These are phyloP conservation scores for Coenonympha glycerion DNA, from an alignment of 2,888 invertebrate genomes.

Conservation along the genomic window DNA sequence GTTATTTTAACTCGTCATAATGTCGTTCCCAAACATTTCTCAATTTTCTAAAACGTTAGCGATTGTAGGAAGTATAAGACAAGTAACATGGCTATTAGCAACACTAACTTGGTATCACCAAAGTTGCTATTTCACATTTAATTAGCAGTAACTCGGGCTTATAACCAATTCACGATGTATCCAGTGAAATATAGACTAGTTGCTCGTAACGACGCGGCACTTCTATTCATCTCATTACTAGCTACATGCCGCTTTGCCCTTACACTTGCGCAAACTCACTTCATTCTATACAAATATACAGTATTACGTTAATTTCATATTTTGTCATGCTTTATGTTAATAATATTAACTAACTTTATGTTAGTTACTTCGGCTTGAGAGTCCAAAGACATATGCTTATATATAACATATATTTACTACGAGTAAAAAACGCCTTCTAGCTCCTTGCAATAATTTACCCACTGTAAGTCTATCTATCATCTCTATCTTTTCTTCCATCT, in stretches of 20 bases:
- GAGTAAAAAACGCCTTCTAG: neutral
- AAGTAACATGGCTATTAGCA: too few relatives aligned
- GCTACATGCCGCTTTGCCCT: conserved; percentile 15
- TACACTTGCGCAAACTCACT: conserved; percentile 1
- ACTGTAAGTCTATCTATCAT: too few relatives aligned
- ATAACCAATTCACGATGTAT: conserved; percentile 16
- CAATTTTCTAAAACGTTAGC: too few relatives aligned
- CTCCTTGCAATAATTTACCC: too few relatives aligned
- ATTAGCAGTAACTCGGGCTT: conserved; percentile 22
- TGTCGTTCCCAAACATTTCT: too few relatives aligned
- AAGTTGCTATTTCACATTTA: conserved; percentile 23
- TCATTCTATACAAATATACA: neutral
- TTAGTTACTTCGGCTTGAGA: too few relatives aligned
- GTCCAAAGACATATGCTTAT: too few relatives aligned
- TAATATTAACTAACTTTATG: too few relatives aligned
- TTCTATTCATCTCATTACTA: conserved; percentile 26
- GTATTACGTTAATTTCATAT: too few relatives aligned
- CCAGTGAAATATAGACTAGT: conserved; percentile 24
- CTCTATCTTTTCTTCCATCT: too few relatives aligned
- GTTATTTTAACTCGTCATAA: too few relatives aligned
- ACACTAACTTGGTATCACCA: neutral
- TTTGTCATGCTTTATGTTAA: neutral
- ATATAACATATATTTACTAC: neutral
- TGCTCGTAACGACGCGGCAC: conserved; percentile 16
- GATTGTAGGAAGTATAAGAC: too few relatives aligned